Evolutionary conservation across 2,888 invertebrate species (phyloP).

Genomic region (Lamproptera curius): DNA sequence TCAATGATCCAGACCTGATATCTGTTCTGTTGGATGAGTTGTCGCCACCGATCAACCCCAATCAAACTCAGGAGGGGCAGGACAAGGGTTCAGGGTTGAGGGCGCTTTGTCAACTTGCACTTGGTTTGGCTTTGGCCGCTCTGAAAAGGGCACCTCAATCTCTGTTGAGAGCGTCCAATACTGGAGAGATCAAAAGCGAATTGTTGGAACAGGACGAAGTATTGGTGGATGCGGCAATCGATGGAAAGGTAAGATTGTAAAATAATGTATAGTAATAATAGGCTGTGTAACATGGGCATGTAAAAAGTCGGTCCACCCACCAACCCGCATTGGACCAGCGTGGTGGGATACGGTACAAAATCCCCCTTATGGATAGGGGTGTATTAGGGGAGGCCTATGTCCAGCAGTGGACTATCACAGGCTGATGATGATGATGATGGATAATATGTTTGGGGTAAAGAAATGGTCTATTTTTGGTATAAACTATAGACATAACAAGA

Average conservation of each 20-base stretch:
- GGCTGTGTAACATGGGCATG: too few species aligned
- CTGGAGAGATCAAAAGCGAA: constrained; percentile 35
- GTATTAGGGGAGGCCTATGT: too few species aligned
- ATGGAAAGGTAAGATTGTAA: constrained; percentile 78
- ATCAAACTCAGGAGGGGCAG: constrained; percentile 28
- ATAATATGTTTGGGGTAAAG: too few species aligned
- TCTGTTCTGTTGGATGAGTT: constrained; percentile 72
- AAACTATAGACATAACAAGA: too few species aligned
- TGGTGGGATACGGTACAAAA: too few species aligned
- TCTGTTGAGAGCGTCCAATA: constrained; percentile 39
- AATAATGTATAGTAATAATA: too few species aligned
- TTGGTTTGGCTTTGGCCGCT: constrained; percentile 59
- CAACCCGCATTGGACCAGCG: too few species aligned
- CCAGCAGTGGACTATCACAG: too few species aligned
- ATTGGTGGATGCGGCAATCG: constrained; percentile 88
- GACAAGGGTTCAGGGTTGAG: constrained; percentile 40
- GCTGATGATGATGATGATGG: too few species aligned
- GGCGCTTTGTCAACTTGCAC: constrained; percentile 56
- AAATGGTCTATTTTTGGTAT: too few species aligned
- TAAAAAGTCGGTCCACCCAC: too few species aligned
- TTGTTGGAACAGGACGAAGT: constrained; percentile 87
- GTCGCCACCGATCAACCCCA: constrained; percentile 39
- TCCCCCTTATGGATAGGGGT: too few species aligned
- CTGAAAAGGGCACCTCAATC: constrained; percentile 64
- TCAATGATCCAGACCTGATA: constrained; percentile 79